Evolutionary conservation across 2,797 vertebrate species (phyloP).

Genomic region (Rhabdomys pumilio): DNA sequence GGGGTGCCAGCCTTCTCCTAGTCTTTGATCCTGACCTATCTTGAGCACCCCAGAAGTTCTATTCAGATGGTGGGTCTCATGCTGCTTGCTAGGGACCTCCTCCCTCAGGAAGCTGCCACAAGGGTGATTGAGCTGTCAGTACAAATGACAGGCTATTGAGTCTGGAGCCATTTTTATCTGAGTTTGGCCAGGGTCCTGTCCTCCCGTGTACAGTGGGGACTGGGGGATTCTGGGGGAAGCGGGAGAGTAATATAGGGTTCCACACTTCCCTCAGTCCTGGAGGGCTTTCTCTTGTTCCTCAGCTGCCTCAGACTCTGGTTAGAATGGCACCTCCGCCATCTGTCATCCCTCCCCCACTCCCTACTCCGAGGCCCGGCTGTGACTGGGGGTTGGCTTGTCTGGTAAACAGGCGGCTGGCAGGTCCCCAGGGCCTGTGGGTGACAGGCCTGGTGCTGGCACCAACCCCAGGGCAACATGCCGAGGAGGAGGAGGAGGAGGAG

Average conservation of each 20-base stretch:
- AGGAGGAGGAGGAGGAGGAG: neutral
- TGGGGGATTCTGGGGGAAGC: no score
- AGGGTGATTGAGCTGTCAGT: neutral
- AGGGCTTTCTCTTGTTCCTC: conserved; percentile 31
- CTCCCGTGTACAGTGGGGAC: neutral
- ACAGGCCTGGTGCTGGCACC: neutral
- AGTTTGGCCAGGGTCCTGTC: neutral
- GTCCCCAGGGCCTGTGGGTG: conserved; percentile 64
- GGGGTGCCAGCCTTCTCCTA: neutral
- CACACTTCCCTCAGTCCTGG: neutral
- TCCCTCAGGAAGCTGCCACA: neutral
- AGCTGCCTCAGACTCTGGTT: conserved; percentile 19
- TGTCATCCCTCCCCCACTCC: conserved; percentile 61
- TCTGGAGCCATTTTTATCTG: neutral
- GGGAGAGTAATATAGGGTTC: neutral
- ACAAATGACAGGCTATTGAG: neutral
- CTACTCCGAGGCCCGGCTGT: conserved; percentile 2
- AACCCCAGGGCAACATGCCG: neutral
- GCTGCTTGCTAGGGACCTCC: neutral
- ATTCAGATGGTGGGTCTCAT: neutral
- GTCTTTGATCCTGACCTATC: no score
- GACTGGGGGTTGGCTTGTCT: conserved; percentile 32
- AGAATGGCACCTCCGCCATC: conserved; percentile 69
- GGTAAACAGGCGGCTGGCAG: conserved; percentile 63
- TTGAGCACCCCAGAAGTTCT: neutral